A percentile compares a stretch with the other conserved stretches of the same genome.
Conservation (phyloP, 2,113 vertebrate genomes). For the Apaloderma vittatum region DNA sequence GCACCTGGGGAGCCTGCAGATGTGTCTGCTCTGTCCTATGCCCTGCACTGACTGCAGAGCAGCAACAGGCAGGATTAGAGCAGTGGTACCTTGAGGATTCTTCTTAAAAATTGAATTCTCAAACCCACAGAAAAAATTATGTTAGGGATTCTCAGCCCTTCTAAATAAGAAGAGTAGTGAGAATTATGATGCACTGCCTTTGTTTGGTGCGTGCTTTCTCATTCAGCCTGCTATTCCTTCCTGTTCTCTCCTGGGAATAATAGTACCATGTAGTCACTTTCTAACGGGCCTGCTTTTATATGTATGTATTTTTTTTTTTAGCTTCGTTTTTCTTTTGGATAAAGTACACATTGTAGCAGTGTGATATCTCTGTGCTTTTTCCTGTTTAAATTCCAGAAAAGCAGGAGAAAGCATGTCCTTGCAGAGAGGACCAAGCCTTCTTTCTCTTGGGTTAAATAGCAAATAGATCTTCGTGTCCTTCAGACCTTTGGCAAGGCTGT, state of each 20-base stretch:
- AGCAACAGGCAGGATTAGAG: not conserved
- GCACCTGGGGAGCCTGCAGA: not conserved
- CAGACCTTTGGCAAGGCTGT: not conserved
- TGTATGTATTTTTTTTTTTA: not conserved
- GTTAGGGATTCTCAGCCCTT: not conserved
- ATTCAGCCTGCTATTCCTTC: not conserved
- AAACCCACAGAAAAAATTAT: not conserved
- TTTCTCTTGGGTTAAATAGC: not conserved
- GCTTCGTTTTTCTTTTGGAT: not conserved
- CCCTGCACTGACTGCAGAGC: rapidly evolving
- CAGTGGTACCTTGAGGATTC: rapidly evolving
- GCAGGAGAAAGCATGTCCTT: not conserved
- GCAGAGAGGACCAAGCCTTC: not conserved
- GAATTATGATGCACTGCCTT: not conserved
- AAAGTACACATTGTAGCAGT: not conserved
- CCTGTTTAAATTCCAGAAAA: not conserved
- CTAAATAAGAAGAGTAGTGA: not conserved
- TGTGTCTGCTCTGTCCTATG: not conserved
- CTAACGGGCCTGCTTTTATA: not conserved
- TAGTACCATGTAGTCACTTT: not conserved
- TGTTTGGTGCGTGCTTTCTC: not conserved
- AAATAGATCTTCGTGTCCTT: not conserved
- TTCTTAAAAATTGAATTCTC: not conserved
- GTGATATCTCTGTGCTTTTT: not conserved
- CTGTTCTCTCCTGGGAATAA: not conserved